phyloP scores from a whole-genome alignment of 2,113 vertebrate species.

The Neolamprologus fasciatus region DNA sequence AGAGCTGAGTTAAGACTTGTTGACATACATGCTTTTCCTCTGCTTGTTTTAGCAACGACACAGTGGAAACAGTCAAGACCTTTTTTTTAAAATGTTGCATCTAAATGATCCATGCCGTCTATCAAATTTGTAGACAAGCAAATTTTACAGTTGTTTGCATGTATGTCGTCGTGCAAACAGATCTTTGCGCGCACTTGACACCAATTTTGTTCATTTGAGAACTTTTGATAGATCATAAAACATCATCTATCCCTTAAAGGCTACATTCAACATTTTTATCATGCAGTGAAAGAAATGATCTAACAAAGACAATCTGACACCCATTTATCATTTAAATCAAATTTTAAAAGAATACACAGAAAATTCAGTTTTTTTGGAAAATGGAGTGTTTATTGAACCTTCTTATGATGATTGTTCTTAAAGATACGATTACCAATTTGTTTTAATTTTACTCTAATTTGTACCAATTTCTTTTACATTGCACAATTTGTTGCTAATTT shows the following conservation, averaged over 20 bases:
- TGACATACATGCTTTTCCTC: background rate
- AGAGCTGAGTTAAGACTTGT: background rate
- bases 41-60: background rate
- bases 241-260: background rate
- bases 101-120: background rate
- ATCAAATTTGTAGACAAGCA: background rate
- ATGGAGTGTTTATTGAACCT: background rate
- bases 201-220: fast-evolving
- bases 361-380: background rate
- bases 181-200: fast-evolving
- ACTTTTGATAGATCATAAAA: background rate
- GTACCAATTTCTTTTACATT: background rate
- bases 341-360: background rate
- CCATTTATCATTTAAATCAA: background rate
- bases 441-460: background rate
- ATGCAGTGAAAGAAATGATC: background rate
- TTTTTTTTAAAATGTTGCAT: background rate
- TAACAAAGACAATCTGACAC: background rate
- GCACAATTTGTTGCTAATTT: fast-evolving
- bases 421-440: background rate
- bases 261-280: background rate
- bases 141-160: background rate
- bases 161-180: fast-evolving
- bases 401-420: background rate
- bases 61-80: background rate